Conservation (phyloP, 2,888 invertebrate species). For the Caradrina clavipalpis region DNA sequence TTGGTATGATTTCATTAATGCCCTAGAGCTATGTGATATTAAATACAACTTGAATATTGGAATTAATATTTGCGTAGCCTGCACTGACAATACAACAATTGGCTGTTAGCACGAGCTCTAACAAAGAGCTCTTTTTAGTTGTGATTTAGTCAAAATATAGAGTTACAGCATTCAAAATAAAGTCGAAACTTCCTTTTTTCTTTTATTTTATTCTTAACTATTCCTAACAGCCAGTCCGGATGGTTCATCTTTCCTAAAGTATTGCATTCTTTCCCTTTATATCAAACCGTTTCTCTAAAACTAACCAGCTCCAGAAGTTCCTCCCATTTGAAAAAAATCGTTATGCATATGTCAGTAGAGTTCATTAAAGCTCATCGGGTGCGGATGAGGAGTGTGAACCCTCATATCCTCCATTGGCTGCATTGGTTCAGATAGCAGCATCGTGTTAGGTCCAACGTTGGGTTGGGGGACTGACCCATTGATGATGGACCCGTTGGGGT, state of each 20-base stretch:
- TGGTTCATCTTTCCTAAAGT: slow-evolving; percentile 25
- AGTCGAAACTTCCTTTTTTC: background rate
- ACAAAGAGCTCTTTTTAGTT: background rate
- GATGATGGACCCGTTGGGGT: slow-evolving; percentile 74
- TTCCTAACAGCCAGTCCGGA: slow-evolving; percentile 29
- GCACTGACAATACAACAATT: too few species aligned
- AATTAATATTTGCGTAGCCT: too few species aligned
- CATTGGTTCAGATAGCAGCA: slow-evolving; percentile 79
- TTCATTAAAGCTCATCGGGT: slow-evolving; percentile 82
- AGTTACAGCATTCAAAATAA: background rate
- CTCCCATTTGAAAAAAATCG: slow-evolving; percentile 20
- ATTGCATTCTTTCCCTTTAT: slow-evolving; percentile 26
- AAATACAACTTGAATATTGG: too few species aligned
- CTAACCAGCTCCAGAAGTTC: slow-evolving; percentile 9
- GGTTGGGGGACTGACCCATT: slow-evolving; percentile 66
- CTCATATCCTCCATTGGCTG: slow-evolving; percentile 83
- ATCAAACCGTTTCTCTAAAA: background rate
- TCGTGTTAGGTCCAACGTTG: slow-evolving; percentile 69
- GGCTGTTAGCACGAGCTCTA: too few species aligned
- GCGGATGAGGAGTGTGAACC: slow-evolving; percentile 82
- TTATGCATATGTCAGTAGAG: slow-evolving; percentile 78
- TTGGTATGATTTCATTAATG: too few species aligned
- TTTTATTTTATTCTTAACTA: background rate
- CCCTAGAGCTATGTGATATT: too few species aligned
- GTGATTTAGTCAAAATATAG: background rate